Evolutionary conservation across 2,113 vertebrate genomes (phyloP).

Genomic region (Percopsis transmontana): DNA sequence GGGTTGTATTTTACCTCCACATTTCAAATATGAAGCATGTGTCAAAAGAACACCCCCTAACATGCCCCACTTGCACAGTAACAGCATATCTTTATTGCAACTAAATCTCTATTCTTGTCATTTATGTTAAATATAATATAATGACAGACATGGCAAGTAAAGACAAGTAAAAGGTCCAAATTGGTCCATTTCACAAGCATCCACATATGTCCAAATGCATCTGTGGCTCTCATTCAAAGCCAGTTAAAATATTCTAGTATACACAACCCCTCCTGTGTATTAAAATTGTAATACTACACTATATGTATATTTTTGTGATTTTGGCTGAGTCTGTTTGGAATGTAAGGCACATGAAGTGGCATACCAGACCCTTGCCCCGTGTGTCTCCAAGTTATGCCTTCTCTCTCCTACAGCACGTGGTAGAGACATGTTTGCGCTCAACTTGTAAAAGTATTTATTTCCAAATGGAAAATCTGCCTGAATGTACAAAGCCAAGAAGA

Average conservation of each 20-base stretch:
- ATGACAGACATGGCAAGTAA: slow-evolving; percentile 36
- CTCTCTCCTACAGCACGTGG: not conserved
- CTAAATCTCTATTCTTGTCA: not conserved
- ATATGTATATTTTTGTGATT: slow-evolving; percentile 5
- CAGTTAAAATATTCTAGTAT: not conserved
- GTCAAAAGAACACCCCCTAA: slow-evolving; percentile 8
- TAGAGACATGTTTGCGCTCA: slow-evolving; percentile 12
- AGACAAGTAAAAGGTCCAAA: not conserved
- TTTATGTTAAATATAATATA: not conserved
- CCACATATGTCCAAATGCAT: not conserved
- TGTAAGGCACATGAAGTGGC: slow-evolving; percentile 17
- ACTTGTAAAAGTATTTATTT: slow-evolving; percentile 18
- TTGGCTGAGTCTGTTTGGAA: slow-evolving; percentile 7
- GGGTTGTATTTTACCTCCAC: slow-evolving; percentile 45
- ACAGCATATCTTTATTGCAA: slow-evolving; percentile 12
- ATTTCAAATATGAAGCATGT: slow-evolving; percentile 43
- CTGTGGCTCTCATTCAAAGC: not conserved
- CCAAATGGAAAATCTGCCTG: slow-evolving; percentile 37
- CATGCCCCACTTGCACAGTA: slow-evolving; percentile 40
- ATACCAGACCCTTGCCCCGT: slow-evolving; percentile 34
- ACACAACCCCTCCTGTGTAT: not conserved
- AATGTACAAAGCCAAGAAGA: slow-evolving; percentile 60
- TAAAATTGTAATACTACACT: too few species aligned
- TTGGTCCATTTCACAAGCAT: not conserved
- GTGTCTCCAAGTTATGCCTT: slow-evolving; percentile 12